Base-by-base conservation (phyloP, 2,888 invertebrate genomes). In the Lithophane leautieri region DNA sequence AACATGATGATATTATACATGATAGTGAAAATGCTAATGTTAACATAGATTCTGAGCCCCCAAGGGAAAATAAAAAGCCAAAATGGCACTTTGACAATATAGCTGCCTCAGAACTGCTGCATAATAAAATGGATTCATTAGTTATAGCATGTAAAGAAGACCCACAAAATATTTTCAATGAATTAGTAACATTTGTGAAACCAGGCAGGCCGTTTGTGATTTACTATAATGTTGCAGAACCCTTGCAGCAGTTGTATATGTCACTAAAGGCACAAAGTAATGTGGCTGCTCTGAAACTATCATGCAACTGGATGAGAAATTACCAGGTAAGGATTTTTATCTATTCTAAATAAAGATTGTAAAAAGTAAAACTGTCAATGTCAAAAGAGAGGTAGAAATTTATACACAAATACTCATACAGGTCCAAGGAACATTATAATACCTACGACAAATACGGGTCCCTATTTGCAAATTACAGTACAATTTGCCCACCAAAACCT, bases 191-290 rank as follows among this genome's bases (percentile, higher is more conserved):
- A n/a, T 98, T 98, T 94, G 94, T 99, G 0, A 98, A 98, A 84
- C 97, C 97, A 4, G 98, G 99, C 0, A 96, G 99, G 85, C 98
- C 98, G 22, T 97, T 99, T 91, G 98, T 98, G 0, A 97, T 99
- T 50, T 99, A 98, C 93, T 98, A 98, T 89, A 97, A 97, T 82
- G 97, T 98, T 88, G 97, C 98, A 81, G 99, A 99, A 96, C 98
- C 99, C 0, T 94, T 99, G 58, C 97, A 98, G 91, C 98, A 99
- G 83, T 97, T 99, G 76, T 99, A 98, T 92, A 95, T 97, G 73
- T 97, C 97, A 87, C 94, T 99, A 72, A 99, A 98, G 92, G 97
- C 97, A 73, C 96, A 97, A 70, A 97, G 97, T 75, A 97, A 97
- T 91, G 97, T 98, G 28, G 97, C 98, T 16, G 98, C 98, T 89